Conservation (phyloP, 2,888 invertebrate genomes). For the Drosophila lacicola region DNA sequence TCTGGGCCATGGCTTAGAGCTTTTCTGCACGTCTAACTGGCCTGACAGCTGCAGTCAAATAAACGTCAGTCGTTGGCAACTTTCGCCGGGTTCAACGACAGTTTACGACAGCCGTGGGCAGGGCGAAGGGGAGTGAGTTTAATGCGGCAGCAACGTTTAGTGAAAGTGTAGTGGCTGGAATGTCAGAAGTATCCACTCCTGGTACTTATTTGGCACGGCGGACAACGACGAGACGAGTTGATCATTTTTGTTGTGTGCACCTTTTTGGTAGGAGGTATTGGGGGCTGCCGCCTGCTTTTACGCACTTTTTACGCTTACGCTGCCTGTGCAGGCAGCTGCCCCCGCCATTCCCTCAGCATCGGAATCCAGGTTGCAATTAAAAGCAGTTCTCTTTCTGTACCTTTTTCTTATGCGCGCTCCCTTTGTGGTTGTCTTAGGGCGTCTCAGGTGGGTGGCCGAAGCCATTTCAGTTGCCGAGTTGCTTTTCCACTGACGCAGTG, state of each 20-base stretch:
- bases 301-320: constrained; percentile 64
- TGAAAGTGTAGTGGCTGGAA: constrained; percentile 38
- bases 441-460: neutral
- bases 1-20: constrained; percentile 19
- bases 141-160: constrained; percentile 16
- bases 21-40: constrained; percentile 52
- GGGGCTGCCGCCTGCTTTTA: constrained; percentile 37
- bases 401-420: neutral
- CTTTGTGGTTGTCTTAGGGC: constrained; percentile 12
- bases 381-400: constrained; percentile 15
- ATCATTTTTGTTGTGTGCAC: constrained; percentile 20
- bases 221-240: constrained; percentile 3
- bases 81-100: constrained; percentile 56
- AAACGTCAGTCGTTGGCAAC: constrained; percentile 68
- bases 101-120: constrained; percentile 40
- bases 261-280: neutral
- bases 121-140: neutral
- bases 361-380: constrained; percentile 31
- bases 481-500: constrained; percentile 26
- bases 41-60: constrained; percentile 77
- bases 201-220: constrained; percentile 1
- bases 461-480: constrained; percentile 30
- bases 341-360: neutral
- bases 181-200: constrained; percentile 4
- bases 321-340: constrained; percentile 24